Percentiles rank a stretch among this genome's conserved stretches.
These are phyloP conservation scores for Telmatochromis sp. DNA, from an alignment of 2,113 vertebrate genomes.

Conservation along the genomic window DNA sequence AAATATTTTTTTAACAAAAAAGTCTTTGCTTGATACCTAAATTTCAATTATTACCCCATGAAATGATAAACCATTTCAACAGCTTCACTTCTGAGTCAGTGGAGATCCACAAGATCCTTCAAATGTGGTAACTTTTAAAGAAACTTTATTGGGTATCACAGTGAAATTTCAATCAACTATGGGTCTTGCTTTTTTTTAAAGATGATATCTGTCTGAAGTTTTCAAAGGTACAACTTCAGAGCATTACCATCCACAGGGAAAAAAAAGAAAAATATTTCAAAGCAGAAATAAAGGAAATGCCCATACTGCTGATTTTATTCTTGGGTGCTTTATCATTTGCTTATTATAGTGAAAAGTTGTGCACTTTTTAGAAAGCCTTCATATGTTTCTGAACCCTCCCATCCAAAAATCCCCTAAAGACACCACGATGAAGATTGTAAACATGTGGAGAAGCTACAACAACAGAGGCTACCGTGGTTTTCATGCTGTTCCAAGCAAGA, in stretches of 20 bases:
- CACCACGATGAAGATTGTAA: background rate
- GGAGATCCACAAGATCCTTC: background rate
- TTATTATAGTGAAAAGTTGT: background rate
- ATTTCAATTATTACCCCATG: background rate
- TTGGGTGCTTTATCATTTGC: background rate
- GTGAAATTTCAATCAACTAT: background rate
- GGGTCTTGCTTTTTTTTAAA: background rate
- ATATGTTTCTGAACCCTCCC: background rate
- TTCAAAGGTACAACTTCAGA: background rate
- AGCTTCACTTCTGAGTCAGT: background rate
- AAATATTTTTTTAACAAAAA: background rate
- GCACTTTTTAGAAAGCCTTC: background rate
- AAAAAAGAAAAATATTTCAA: background rate
- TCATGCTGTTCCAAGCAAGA: background rate
- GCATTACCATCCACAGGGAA: background rate
- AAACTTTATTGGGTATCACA: background rate
- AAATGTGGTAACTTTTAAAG: background rate
- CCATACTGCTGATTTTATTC: background rate
- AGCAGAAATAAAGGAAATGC: background rate
- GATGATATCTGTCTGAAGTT: background rate
- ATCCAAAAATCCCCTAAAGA: background rate
- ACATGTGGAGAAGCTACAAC: background rate
- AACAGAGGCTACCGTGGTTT: background rate
- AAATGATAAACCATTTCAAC: background rate
- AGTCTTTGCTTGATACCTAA: background rate